Percentiles rank a stretch among this genome's conserved stretches.
These are phyloP conservation scores for Stratiolaelaps scimitus DNA, from an alignment of 1,140 invertebrate genomes.

Conservation along the genomic window DNA sequence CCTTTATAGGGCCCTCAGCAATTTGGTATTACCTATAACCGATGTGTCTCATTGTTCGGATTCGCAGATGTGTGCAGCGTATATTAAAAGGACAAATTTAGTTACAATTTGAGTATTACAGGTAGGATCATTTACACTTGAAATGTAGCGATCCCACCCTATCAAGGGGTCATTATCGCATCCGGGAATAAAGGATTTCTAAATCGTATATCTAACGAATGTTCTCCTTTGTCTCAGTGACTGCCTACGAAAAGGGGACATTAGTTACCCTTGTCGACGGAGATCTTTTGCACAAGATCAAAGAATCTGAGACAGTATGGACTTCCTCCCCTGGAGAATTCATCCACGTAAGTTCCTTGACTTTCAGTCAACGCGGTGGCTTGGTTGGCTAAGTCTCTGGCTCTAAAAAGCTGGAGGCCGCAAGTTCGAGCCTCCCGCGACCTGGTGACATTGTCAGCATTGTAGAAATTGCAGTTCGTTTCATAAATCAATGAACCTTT, in stretches of 20 bases:
- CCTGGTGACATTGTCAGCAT: no score
- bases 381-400: no score
- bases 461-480: no score
- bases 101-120: background rate
- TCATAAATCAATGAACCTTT: no score
- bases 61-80: no score
- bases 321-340: slow-evolving; percentile 4
- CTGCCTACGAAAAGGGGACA: background rate
- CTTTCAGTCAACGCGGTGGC: no score
- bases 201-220: background rate
- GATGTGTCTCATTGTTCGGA: background rate
- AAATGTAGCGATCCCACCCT: background rate
- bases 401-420: no score
- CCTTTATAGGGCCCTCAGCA: background rate
- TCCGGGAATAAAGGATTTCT: background rate
- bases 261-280: slow-evolving; percentile 6
- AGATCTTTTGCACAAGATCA: background rate
- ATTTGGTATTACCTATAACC: background rate
- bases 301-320: slow-evolving; percentile 21
- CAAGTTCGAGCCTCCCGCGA: no score
- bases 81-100: no score
- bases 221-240: slow-evolving; percentile 5
- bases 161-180: background rate
- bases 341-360: slow-evolving; percentile 5
- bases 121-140: background rate